Base-by-base conservation (phyloP, 2,113 vertebrate genomes). In the Columba janthina region DNA sequence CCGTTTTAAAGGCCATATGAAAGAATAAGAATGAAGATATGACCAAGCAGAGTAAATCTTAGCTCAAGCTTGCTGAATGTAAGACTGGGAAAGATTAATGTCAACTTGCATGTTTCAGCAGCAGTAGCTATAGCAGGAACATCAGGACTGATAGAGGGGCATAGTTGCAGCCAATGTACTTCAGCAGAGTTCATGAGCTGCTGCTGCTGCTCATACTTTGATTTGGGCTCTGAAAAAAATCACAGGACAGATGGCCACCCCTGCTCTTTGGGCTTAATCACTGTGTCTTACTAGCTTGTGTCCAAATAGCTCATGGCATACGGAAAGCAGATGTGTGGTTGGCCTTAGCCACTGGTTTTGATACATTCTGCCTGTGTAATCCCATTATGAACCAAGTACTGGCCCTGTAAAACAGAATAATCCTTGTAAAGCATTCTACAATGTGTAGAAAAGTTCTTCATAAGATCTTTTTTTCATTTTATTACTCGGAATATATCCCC, bases 61-160 rank as follows among this genome's bases (percentile, higher is more conserved):
- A 56, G 26, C 7, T 64, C 29, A 71, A 12, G 21, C 9, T 48
- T 85, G 32, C 18, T 38, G 28, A 19, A 42, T 42, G 51, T 0
- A 3, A 64, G 10, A 29, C 51, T 58, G 12, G n/a, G 8, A 64
- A 69, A 67, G 6, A 9, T 22, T 42, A 46, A 46, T 8, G 11
- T 28, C 38, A 77, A 12, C 18, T 44, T 71, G 24, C 4, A 40
- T 36, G 20, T 34, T 71, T 11, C 70, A 67, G 12, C 10, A 42
- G 16, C 54, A 88, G 25, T 22, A 61, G 26, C 26, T n/a, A 7
- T 12, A 64, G 28, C 16, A 29, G 42, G 22, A 75, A 0, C 16
- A 58, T 31, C 1, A 10, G 14, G 15, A 19, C 1, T 1, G 40
- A 32, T 16, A 32, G 3, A 0, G 61, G 40, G 48, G 5, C 0